phyloP scores from a whole-genome alignment of 1,140 invertebrate genomes.

The Bacillus rossius region DNA sequence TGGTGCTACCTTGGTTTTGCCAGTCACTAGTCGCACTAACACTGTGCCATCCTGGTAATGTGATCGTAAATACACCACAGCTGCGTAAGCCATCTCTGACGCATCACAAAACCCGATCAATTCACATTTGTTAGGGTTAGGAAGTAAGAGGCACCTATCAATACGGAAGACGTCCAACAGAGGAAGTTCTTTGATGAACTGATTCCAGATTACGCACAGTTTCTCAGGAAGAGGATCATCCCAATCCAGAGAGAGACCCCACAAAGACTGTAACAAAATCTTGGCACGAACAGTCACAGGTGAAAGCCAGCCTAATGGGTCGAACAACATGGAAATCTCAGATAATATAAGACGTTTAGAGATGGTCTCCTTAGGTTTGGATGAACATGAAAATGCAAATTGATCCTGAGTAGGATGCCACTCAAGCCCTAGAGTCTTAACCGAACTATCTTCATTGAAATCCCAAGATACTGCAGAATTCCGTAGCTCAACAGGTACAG shows the following conservation, averaged over 20 bases:
- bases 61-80: slow-evolving; percentile 26
- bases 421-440: slow-evolving; percentile 11
- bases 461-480: slow-evolving; percentile 1
- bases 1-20: slow-evolving; percentile 38
- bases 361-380: not conserved
- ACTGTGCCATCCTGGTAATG: slow-evolving; percentile 12
- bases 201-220: not conserved
- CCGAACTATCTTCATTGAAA: slow-evolving; percentile 5
- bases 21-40: slow-evolving; percentile 23
- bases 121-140: slow-evolving; percentile 15
- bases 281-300: slow-evolving; percentile 12
- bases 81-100: slow-evolving; percentile 28
- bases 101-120: slow-evolving; percentile 36
- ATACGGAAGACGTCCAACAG: slow-evolving; percentile 19
- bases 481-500: slow-evolving; percentile 5
- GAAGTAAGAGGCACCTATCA: slow-evolving; percentile 16
- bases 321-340: slow-evolving; percentile 13
- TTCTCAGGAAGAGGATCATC: not conserved
- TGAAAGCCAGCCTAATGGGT: slow-evolving; percentile 13
- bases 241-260: not conserved
- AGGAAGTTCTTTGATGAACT: slow-evolving; percentile 2
- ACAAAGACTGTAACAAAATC: slow-evolving; percentile 18
- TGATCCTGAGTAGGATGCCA: slow-evolving; percentile 17
- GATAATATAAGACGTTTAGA: slow-evolving; percentile 16
- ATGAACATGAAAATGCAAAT: not conserved